These are phyloP conservation scores for Melangyna quadrimaculata DNA, from an alignment of 2,888 invertebrate species.

Conservation along the genomic window DNA sequence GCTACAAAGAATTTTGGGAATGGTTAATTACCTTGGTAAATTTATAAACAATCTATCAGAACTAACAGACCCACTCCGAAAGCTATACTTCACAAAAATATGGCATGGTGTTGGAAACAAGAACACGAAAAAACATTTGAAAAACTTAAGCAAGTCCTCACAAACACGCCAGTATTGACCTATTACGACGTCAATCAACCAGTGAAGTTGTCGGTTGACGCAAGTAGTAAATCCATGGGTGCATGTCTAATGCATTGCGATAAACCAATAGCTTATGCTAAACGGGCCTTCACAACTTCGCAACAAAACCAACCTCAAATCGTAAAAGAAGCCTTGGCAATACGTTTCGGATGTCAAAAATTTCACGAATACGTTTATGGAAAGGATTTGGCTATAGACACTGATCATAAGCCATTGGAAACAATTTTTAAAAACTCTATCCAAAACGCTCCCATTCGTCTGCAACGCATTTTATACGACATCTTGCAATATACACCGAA, in stretches of 20 bases:
- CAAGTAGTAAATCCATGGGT: not conserved
- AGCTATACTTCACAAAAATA: conserved; percentile 44
- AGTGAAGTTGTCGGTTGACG: not conserved
- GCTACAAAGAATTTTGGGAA: conserved; percentile 65
- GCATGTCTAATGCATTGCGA: not conserved
- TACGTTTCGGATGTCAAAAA: not conserved
- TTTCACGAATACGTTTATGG: no score
- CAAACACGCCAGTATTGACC: not conserved
- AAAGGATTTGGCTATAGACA: no score
- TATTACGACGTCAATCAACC: not conserved
- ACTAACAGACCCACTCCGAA: conserved; percentile 36
- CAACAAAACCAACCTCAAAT: no score
- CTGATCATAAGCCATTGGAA: no score
- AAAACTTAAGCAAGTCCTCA: not conserved
- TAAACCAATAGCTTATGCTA: not conserved
- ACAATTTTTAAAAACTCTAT: no score
- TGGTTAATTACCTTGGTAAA: conserved; percentile 29
- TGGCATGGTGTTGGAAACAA: not conserved
- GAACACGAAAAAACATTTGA: no score
- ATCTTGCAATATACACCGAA: no score
- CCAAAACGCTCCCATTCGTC: no score
- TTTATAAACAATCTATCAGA: conserved; percentile 51
- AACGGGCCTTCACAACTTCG: not conserved
- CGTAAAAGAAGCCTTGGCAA: not conserved
- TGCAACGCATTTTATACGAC: no score